phyloP scores from a whole-genome alignment of 2,113 vertebrate genomes.

The Epinephelus lanceolatus region DNA sequence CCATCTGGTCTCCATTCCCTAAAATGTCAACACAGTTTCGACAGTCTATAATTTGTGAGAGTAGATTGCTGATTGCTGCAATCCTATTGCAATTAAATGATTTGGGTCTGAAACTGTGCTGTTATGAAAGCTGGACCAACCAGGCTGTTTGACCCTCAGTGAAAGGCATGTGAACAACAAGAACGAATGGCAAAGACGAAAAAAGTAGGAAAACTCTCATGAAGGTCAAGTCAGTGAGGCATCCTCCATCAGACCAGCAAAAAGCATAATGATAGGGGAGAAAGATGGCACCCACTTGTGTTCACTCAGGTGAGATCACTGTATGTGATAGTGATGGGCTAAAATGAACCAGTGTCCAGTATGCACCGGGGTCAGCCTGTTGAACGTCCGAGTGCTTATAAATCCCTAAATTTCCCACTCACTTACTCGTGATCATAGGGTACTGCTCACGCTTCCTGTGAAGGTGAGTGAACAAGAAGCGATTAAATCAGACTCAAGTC shows the following conservation, averaged over 20 bases:
- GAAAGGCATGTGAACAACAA: neutral
- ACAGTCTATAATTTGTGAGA: neutral
- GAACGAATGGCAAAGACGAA: neutral
- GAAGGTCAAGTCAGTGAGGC: neutral
- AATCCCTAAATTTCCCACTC: too few relatives aligned
- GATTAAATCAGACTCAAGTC: too few relatives aligned
- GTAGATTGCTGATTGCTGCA: neutral
- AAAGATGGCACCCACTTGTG: too few relatives aligned
- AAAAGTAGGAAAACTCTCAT: neutral
- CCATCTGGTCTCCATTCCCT: neutral
- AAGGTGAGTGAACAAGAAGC: too few relatives aligned
- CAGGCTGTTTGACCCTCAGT: neutral
- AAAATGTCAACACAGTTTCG: neutral
- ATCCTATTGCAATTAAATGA: neutral
- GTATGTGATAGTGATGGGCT: neutral
- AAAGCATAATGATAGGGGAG: neutral
- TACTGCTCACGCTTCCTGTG: too few relatives aligned
- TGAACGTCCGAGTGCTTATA: too few relatives aligned
- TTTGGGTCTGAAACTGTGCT: neutral
- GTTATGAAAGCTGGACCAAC: neutral
- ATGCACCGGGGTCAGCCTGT: too few relatives aligned
- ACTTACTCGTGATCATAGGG: too few relatives aligned
- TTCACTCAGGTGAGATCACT: conserved; percentile 20
- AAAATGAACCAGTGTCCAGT: too few relatives aligned
- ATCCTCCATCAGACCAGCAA: neutral